Evolutionary conservation across 2,888 invertebrate species (phyloP).

Genomic region (Brenthis ino): DNA sequence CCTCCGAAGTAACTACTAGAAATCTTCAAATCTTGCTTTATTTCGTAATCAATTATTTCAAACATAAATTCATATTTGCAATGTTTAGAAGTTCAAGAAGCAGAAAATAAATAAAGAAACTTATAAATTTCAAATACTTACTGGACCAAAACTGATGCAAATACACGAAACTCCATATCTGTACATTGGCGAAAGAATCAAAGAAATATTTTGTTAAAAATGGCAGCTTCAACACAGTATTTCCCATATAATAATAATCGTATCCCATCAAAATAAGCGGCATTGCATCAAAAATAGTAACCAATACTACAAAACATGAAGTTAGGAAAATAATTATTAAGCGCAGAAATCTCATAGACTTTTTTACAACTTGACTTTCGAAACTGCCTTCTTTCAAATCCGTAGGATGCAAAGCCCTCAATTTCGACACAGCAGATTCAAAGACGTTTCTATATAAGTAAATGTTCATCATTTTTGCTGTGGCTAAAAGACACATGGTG

Average conservation of each 20-base stretch:
- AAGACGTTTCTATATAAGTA: slow-evolving; percentile 49
- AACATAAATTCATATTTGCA: no score
- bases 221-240: slow-evolving; percentile 51
- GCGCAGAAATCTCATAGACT: slow-evolving; percentile 49
- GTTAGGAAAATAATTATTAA: slow-evolving; percentile 46
- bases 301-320: slow-evolving; percentile 44
- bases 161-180: slow-evolving; percentile 55
- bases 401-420: slow-evolving; percentile 54
- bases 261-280: slow-evolving; percentile 54
- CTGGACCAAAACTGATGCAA: slow-evolving; percentile 61
- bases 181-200: slow-evolving; percentile 51
- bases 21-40: no score
- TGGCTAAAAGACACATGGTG: slow-evolving; percentile 53
- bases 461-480: slow-evolving; percentile 52
- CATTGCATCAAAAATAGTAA: slow-evolving; percentile 50
- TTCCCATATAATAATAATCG: slow-evolving; percentile 49
- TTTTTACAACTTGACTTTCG: slow-evolving; percentile 46
- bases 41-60: no score
- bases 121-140: slow-evolving; percentile 42
- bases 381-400: slow-evolving; percentile 33
- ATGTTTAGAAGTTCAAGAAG: no score
- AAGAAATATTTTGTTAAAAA: slow-evolving; percentile 59
- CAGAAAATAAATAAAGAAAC: no score
- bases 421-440: slow-evolving; percentile 47
- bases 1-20: no score